Evolutionary conservation across 2,797 vertebrate genomes (phyloP).

Genomic region (Thripadectes ignobilis): DNA sequence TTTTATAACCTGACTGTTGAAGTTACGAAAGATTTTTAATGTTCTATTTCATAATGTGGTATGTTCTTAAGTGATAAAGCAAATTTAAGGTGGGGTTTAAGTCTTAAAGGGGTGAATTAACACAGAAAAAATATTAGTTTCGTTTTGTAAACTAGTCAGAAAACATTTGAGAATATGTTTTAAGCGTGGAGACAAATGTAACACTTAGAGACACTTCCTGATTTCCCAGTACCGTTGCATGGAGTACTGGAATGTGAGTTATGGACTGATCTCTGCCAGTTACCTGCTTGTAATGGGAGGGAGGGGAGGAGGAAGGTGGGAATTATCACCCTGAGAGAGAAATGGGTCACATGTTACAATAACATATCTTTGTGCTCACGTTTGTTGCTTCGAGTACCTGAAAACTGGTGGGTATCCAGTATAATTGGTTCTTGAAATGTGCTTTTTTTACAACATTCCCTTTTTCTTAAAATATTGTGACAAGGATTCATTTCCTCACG

Average conservation of each 20-base stretch:
- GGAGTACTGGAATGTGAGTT: neutral
- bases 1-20: slow-evolving; percentile 50
- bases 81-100: neutral
- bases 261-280: neutral
- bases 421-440: neutral
- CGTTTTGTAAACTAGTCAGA: neutral
- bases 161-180: neutral
- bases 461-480: slow-evolving; percentile 35
- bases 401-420: slow-evolving; percentile 23
- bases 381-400: neutral
- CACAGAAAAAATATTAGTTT: neutral
- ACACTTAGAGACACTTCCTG: neutral
- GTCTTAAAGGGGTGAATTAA: neutral
- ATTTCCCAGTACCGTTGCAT: neutral
- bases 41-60: neutral
- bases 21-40: neutral
- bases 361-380: neutral
- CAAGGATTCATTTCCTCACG: slow-evolving; percentile 55
- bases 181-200: neutral
- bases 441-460: neutral
- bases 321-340: neutral
- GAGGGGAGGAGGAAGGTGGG: neutral
- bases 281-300: neutral
- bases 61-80: neutral
- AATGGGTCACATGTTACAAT: neutral